Base-by-base conservation (phyloP, 1,140 invertebrate species). In the Zophobas morio region DNA sequence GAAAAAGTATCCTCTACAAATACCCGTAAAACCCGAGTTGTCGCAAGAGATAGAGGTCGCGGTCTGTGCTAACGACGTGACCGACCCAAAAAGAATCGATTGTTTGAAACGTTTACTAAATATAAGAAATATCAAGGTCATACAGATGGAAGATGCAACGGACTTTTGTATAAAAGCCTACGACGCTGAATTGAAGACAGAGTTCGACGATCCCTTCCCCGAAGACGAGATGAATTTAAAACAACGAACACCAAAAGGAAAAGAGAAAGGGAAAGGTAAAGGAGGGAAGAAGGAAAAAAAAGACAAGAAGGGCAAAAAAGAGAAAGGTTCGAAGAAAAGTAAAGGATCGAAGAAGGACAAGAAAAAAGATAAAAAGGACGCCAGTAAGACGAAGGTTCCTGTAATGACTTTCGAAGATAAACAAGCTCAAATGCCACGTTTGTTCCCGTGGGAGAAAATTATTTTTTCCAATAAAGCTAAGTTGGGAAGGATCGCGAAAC, bases 391-490 rank as follows among this genome's bases (percentile, higher is more conserved):
- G 3, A 39, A 63, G 34, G 35, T 37, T 6, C 1, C 33, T 8
- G 39, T 46, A n/a, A n/a, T n/a, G n/a, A n/a, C n/a, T n/a, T n/a
- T n/a, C n/a, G n/a, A n/a, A n/a, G n/a, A n/a, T n/a, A 81, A 82
- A 73, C 36, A 84, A 80, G 87, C 88, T 46, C 81, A 85, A 78
- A 91, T 90, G 1, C 89, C 90, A 33, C 88, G 87, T 81, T 84
- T 86, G 33, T 88, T 90, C 78, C 90, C 90, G 3, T 87, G 87
- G 80, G 90, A 90, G 81, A 89, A 90, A 70, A 84, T 89, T 36
- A 75, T 76, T 33, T 84, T 91, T 54, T 87, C 88, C 1, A 70
- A 82, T 56, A 54, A 86, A 5, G 91, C 90, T 8, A 85, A 88
- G 34, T 82, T 92, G 5, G 91, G 91, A 0, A 88, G 88, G 83